Conservation (phyloP, 2,888 invertebrate genomes). For the Cheilosia soror region DNA sequence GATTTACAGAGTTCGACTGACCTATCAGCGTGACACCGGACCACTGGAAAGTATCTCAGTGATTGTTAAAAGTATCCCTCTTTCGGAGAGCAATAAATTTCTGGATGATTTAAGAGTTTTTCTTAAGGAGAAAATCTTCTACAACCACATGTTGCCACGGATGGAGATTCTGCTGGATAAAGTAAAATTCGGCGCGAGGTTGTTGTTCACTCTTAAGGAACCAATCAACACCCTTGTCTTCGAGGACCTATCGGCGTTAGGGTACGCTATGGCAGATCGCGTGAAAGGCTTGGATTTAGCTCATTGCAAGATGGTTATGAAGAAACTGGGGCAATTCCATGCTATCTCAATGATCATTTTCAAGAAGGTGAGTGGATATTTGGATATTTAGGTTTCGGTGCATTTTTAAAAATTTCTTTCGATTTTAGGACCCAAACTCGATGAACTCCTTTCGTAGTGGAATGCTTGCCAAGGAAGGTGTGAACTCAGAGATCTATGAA, state of each 20-base stretch:
- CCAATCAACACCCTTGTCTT: slow-evolving; percentile 76
- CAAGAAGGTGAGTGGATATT: slow-evolving; percentile 81
- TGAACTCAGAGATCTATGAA: neutral
- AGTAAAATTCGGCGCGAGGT: slow-evolving; percentile 60
- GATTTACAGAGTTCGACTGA: slow-evolving; percentile 76
- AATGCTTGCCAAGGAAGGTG: slow-evolving; percentile 76
- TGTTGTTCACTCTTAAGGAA: slow-evolving; percentile 67
- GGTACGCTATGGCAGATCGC: slow-evolving; percentile 84
- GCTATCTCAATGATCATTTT: slow-evolving; percentile 85
- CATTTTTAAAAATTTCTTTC: neutral
- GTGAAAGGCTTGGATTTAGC: slow-evolving; percentile 84
- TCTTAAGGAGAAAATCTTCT: slow-evolving; percentile 82
- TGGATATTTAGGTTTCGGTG: neutral
- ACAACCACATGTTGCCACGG: slow-evolving; percentile 79
- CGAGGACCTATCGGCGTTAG: slow-evolving; percentile 83
- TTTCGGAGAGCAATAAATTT: slow-evolving; percentile 59
- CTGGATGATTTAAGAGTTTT: slow-evolving; percentile 82
- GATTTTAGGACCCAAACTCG: slow-evolving; percentile 76
- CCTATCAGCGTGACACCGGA: slow-evolving; percentile 24
- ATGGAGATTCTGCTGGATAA: slow-evolving; percentile 80
- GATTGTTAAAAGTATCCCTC: slow-evolving; percentile 77
- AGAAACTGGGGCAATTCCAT: slow-evolving; percentile 85
- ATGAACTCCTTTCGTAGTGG: slow-evolving; percentile 77
- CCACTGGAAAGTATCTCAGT: slow-evolving; percentile 53
- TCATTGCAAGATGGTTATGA: slow-evolving; percentile 84